phyloP scores from a whole-genome alignment of 2,888 invertebrate species.

The Eupithecia abbreviata region DNA sequence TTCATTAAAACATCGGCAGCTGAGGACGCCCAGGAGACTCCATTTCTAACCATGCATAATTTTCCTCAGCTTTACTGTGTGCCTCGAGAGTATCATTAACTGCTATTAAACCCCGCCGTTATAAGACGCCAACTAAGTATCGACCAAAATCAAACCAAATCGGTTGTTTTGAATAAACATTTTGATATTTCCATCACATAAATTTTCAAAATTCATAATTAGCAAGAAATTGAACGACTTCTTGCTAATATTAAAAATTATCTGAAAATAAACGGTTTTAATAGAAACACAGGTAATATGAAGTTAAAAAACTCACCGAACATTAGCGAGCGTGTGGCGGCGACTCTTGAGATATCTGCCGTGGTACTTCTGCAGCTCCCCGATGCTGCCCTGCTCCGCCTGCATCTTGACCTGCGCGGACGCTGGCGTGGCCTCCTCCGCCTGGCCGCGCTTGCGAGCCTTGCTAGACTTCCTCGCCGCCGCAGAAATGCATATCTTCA shows the following conservation, averaged over 20 bases:
- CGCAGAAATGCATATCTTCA: constrained; percentile 83
- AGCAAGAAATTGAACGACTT: too few species aligned
- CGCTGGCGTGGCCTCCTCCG: constrained; percentile 67
- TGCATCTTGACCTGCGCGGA: constrained; percentile 89
- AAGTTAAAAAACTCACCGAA: constrained; percentile 89
- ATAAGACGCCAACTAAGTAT: background rate
- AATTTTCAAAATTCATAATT: background rate
- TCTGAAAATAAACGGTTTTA: background rate
- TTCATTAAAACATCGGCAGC: background rate
- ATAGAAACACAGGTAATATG: background rate
- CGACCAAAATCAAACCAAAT: background rate
- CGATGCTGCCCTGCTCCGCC: constrained; percentile 95
- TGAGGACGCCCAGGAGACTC: background rate
- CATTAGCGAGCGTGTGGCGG: constrained; percentile 95
- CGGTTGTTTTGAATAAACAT: background rate
- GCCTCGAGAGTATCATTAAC: background rate
- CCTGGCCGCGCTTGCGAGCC: constrained; percentile 78
- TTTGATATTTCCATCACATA: background rate
- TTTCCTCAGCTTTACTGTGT: background rate
- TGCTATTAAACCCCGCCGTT: background rate
- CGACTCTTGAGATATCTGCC: constrained; percentile 93
- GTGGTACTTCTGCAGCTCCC: constrained; percentile 94
- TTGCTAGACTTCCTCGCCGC: constrained; percentile 81
- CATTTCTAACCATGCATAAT: constrained; percentile 1
- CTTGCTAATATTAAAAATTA: too few species aligned